Percentiles rank a stretch among this genome's conserved stretches.
phyloP scores from a whole-genome alignment of 2,113 vertebrate genomes.

The Podarcis muralis region DNA sequence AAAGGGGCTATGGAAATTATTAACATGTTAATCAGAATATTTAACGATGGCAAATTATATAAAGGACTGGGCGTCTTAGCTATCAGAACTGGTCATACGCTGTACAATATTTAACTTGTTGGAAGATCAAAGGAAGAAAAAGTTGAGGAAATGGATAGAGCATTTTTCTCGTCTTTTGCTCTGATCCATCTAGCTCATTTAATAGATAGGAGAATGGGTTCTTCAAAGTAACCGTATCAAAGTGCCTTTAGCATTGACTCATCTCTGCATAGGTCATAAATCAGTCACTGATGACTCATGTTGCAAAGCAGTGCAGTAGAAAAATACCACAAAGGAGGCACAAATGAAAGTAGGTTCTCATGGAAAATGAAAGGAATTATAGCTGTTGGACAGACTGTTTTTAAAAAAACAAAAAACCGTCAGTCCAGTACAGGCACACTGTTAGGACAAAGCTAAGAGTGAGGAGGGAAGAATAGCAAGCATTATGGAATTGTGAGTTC shows the following conservation, averaged over 20 bases:
- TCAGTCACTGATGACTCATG: neutral
- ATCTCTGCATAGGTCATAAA: constrained; percentile 6
- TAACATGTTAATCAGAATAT: neutral
- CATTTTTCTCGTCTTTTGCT: neutral
- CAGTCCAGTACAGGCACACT: neutral
- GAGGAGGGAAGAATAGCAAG: neutral
- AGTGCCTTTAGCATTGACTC: neutral
- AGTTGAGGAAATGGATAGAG: neutral
- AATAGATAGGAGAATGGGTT: constrained; percentile 1
- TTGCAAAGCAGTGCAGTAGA: neutral
- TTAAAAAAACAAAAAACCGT: neutral
- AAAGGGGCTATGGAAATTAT: neutral
- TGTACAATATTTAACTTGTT: neutral
- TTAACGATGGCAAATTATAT: neutral
- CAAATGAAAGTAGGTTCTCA: neutral
- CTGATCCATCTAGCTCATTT: neutral
- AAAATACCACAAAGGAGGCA: neutral
- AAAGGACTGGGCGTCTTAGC: neutral
- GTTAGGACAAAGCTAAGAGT: neutral
- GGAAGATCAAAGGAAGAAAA: neutral
- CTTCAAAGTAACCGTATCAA: constrained; percentile 1
- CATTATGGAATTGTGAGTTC: neutral
- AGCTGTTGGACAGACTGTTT: accelerated
- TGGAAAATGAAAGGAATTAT: neutral
- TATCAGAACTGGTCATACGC: neutral